Conservation (phyloP, 2,113 vertebrate species). For the Ceyx margarethae region DNA sequence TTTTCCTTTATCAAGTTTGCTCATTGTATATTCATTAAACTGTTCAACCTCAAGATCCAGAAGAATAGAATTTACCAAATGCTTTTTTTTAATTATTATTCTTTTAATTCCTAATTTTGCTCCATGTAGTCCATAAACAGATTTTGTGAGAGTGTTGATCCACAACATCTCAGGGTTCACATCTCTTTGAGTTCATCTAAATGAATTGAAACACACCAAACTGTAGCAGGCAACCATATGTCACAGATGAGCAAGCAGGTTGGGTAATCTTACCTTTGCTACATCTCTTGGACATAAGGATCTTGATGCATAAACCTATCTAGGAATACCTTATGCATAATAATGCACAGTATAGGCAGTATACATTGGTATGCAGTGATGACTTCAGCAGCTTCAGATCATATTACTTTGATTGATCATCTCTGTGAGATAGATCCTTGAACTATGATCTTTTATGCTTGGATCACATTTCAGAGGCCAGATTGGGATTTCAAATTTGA, state of each 20-base stretch:
- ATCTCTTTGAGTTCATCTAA: neutral
- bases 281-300: neutral
- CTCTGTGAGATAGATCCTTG: neutral
- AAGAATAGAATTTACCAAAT: neutral
- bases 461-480: neutral
- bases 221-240: neutral
- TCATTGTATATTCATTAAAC: neutral
- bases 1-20: neutral
- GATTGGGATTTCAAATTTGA: neutral
- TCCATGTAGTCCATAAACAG: neutral
- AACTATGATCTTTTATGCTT: neutral
- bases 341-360: neutral
- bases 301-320: neutral
- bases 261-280: neutral
- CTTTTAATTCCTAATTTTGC: neutral
- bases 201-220: neutral
- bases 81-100: accelerated
- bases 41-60: neutral
- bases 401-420: neutral
- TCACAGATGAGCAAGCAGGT: neutral
- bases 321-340: neutral
- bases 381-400: neutral
- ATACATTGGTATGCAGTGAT: neutral
- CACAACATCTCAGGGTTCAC: neutral
- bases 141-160: neutral